A percentile compares a stretch with the other conserved stretches of the same genome.
phyloP scores from a whole-genome alignment of 1,140 invertebrate genomes.

The Pseudomyrmex concolor region DNA sequence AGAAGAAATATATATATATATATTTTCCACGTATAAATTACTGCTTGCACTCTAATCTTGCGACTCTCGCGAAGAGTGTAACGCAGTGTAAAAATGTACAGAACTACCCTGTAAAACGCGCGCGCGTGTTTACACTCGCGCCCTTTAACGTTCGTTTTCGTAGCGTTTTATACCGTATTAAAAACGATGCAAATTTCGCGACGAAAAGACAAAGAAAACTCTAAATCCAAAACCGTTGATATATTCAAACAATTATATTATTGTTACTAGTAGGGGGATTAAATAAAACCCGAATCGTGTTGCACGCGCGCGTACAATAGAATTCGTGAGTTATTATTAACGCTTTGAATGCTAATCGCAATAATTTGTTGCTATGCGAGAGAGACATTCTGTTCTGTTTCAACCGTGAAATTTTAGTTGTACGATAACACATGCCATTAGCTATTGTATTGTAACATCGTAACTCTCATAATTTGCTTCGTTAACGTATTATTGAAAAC shows the following conservation, averaged over 20 bases:
- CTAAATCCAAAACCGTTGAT: not conserved
- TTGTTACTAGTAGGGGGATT: slow-evolving; percentile 26
- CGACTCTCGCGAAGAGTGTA: not conserved
- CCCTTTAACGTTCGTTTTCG: not conserved
- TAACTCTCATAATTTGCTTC: slow-evolving; percentile 29
- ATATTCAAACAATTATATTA: slow-evolving; percentile 35
- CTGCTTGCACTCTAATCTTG: not conserved
- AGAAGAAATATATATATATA: not conserved
- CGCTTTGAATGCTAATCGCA: slow-evolving; percentile 57
- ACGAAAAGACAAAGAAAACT: not conserved
- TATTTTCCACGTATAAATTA: slow-evolving; percentile 7
- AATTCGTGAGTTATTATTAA: slow-evolving; percentile 62
- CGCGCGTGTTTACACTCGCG: not conserved
- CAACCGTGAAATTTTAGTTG: slow-evolving; percentile 60
- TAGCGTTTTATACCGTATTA: not conserved
- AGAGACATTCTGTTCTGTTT: slow-evolving; percentile 9
- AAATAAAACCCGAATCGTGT: slow-evolving; percentile 35
- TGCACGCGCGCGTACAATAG: slow-evolving; percentile 31
- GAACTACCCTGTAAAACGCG: not conserved
- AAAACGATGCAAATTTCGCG: not conserved
- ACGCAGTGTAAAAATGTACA: not conserved
- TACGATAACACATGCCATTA: slow-evolving; percentile 61
- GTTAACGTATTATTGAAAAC: slow-evolving; percentile 29
- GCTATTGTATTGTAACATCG: slow-evolving; percentile 39
- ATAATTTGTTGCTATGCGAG: slow-evolving; percentile 59